Base-by-base conservation (phyloP, 2,888 invertebrate species). In the Taphrorychus bicolor region DNA sequence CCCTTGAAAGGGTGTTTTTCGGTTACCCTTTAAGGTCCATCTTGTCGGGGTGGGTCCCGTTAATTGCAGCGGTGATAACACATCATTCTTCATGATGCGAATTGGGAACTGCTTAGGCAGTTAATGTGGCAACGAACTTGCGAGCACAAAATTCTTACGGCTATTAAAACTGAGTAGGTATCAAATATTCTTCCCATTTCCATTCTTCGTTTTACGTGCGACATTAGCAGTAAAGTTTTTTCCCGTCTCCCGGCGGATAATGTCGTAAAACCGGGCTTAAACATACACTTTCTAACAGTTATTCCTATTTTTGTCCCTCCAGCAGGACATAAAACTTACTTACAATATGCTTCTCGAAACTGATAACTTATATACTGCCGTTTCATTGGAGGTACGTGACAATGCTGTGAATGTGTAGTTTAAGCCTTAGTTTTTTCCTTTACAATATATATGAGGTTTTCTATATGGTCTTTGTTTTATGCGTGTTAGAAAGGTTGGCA, bases 11-110 rank as follows among this genome's bases (percentile, higher is more conserved):
- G 65, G 69, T 69, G 69, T 69, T 69, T 66, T 66, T 58, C 65
- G 69, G 65, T 57, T 66, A 60, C 69, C 65, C 69, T 69, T 69
- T 65, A 66, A 66, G 66, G 69, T 58, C 59, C 61, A 59, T 59
- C 58, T 23, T 45, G 45, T 45, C 45, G 45, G 17, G 45, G 5
- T 45, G 5, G 5, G 17, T 5, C 45, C 45, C 45, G 45, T 45
- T 45, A 45, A 45, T 45, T 45, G 45, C 45, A 17, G 16, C 45
- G 14, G 16, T 45, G 45, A 45, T 45, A 17, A 45, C 14, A 14
- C 17, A 45, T 45, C 17, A 45, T 17, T 45, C 9, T 32, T 32
- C 14, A 5, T n/a, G 45, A 32, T 32, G 32, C 9, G 32, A 32
- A 32, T 32, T 32, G 32, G 32, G 32, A 32, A 32, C 11, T 32